A percentile compares a stretch with the other conserved stretches of the same genome.
Conservation (phyloP, 30 jellyfish, hydroid and myxozoan genomes). For the Nemopilema nomurai region DNA sequence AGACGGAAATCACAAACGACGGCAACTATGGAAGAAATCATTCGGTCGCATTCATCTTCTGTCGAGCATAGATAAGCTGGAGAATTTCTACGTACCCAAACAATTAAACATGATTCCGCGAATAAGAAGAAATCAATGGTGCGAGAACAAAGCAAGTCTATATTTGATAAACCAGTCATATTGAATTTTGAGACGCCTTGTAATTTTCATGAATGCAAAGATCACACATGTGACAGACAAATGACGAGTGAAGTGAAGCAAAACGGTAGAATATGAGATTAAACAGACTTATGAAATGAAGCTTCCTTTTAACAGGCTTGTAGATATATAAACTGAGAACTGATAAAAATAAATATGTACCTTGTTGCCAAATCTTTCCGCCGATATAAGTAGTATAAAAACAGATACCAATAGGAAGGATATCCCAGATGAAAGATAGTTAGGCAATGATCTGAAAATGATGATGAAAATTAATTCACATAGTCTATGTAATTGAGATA, state of each 20-base stretch:
- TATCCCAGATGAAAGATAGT: conserved; percentile 47
- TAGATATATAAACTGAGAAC: no score
- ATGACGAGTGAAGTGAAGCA: no score
- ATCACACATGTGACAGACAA: no score
- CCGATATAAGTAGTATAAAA: conserved; percentile 47
- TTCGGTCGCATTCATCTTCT: not conserved
- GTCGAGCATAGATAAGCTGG: not conserved
- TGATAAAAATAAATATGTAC: not conserved
- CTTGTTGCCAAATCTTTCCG: conserved; percentile 45
- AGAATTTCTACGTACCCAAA: not conserved
- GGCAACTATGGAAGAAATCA: conserved; percentile 44
- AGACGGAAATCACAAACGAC: conserved; percentile 25
- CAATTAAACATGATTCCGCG: not conserved
- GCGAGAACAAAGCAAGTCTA: not conserved
- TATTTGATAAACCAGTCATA: not conserved
- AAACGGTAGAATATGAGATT: no score
- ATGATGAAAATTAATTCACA: no score
- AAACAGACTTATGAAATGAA: no score
- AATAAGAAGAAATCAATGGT: not conserved
- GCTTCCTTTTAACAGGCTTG: no score
- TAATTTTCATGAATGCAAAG: no score
- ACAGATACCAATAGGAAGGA: conserved; percentile 38
- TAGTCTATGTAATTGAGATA: no score
- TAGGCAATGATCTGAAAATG: conserved; percentile 28
- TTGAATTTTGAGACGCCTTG: no score